Evolutionary conservation across 2,113 vertebrate species (phyloP).

Genomic region (Numida meleagris): DNA sequence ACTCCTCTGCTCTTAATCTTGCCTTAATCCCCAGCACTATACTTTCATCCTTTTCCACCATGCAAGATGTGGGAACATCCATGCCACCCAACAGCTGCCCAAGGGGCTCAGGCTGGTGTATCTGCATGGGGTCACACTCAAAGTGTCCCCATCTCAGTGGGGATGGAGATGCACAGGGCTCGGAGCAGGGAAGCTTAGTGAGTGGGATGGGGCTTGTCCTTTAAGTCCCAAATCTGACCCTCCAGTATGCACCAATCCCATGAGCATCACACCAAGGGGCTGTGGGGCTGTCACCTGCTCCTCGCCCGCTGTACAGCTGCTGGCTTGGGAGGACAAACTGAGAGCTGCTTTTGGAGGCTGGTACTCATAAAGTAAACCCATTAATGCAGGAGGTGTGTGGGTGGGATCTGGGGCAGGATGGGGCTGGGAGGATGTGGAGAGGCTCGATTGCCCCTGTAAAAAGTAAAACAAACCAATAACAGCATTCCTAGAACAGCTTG

Average conservation of each 20-base stretch:
- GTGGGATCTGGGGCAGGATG: not conserved
- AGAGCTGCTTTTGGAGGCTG: accelerated
- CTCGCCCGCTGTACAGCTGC: not conserved
- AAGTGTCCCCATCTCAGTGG: not conserved
- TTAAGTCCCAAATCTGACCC: not conserved
- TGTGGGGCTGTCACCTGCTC: not conserved
- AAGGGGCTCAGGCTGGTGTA: accelerated
- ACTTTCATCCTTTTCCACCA: not conserved
- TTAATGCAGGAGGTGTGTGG: accelerated
- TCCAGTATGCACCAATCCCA: not conserved
- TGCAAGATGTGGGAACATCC: not conserved
- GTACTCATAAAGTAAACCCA: conserved; percentile 20
- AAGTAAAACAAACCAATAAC: not conserved
- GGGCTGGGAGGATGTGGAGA: conserved; percentile 7
- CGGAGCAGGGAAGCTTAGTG: accelerated
- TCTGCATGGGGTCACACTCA: accelerated
- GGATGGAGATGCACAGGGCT: not conserved
- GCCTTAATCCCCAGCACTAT: not conserved
- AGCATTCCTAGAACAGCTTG: not conserved
- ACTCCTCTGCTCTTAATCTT: not conserved
- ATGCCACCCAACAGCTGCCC: accelerated
- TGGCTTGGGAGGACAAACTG: not conserved
- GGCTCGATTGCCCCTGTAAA: not conserved
- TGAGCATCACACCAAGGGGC: accelerated
- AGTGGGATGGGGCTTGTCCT: not conserved